These are phyloP conservation scores for Cichlasoma orientale DNA, from an alignment of 2,797 vertebrate species.

Conservation along the genomic window DNA sequence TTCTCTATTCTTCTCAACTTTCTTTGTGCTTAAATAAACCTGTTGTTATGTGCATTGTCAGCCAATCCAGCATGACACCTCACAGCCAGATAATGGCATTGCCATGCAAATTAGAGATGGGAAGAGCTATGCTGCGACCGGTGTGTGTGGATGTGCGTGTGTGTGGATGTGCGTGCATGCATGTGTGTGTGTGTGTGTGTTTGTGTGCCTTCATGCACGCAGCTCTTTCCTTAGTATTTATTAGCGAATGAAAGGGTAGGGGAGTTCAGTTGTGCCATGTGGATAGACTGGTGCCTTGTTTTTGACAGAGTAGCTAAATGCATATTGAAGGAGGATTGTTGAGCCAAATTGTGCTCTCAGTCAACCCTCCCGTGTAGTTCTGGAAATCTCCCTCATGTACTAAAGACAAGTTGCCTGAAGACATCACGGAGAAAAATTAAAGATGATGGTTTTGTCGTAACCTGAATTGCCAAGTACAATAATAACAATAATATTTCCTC, in stretches of 20 bases:
- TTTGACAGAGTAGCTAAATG: constrained; percentile 53
- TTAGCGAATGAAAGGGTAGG: constrained; percentile 61
- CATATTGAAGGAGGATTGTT: constrained; percentile 38
- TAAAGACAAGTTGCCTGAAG: constrained; percentile 36
- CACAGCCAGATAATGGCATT: constrained; percentile 83
- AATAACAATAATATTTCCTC: not conserved
- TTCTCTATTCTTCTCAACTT: constrained; percentile 76
- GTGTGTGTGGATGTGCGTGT: constrained; percentile 27
- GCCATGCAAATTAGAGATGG: constrained; percentile 83
- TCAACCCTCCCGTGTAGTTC: constrained; percentile 26
- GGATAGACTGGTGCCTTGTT: constrained; percentile 53
- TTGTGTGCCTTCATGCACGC: constrained; percentile 56
- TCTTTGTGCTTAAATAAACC: constrained; percentile 85
- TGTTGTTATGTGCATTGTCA: constrained; percentile 82
- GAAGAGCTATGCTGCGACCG: constrained; percentile 58
- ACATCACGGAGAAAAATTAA: constrained; percentile 29
- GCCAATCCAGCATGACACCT: constrained; percentile 80
- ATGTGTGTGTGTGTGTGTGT: constrained; percentile 6
- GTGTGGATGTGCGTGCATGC: constrained; percentile 1
- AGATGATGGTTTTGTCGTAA: constrained; percentile 32
- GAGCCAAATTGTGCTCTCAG: constrained; percentile 41
- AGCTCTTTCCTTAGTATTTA: constrained; percentile 69
- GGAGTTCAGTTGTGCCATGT: constrained; percentile 53
- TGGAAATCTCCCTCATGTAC: constrained; percentile 38
- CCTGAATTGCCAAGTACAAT: constrained; percentile 21